phyloP scores from a whole-genome alignment of 1,140 invertebrate species.

The Diorhabda sublineata region DNA sequence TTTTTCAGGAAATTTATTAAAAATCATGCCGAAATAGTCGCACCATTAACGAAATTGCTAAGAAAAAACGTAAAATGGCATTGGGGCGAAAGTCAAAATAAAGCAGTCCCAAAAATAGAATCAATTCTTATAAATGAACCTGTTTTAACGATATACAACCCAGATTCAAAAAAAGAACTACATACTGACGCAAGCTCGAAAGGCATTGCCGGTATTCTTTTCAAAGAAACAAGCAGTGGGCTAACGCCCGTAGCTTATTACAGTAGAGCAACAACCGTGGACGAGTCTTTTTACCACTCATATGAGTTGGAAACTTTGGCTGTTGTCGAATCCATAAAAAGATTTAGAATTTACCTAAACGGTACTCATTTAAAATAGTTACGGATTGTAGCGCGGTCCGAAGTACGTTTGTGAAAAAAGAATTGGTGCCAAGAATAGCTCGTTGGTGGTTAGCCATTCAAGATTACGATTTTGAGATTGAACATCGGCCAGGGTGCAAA shows the following conservation, averaged over 20 bases:
- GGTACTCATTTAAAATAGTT: background rate
- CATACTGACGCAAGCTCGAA: background rate
- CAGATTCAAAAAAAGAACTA: background rate
- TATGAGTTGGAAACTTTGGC: no score
- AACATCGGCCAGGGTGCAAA: background rate
- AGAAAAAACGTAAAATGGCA: background rate
- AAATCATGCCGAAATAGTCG: background rate
- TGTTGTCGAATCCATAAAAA: no score
- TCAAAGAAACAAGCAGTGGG: background rate
- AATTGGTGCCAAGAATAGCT: background rate
- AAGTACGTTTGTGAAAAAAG: background rate
- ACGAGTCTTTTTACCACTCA: no score
- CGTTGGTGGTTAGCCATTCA: no score
- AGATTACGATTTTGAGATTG: no score
- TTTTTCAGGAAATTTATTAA: background rate
- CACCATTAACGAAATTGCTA: background rate
- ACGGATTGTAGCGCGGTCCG: background rate
- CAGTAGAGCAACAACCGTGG: background rate
- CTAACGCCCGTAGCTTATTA: background rate
- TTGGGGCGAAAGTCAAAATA: background rate
- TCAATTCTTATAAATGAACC: background rate
- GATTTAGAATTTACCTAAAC: no score
- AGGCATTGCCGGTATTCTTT: background rate
- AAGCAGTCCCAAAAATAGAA: background rate
- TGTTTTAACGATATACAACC: background rate